Percentiles rank a stretch among this genome's conserved stretches.
phyloP scores from a whole-genome alignment of 2,113 vertebrate genomes.

The Cettia cetti region DNA sequence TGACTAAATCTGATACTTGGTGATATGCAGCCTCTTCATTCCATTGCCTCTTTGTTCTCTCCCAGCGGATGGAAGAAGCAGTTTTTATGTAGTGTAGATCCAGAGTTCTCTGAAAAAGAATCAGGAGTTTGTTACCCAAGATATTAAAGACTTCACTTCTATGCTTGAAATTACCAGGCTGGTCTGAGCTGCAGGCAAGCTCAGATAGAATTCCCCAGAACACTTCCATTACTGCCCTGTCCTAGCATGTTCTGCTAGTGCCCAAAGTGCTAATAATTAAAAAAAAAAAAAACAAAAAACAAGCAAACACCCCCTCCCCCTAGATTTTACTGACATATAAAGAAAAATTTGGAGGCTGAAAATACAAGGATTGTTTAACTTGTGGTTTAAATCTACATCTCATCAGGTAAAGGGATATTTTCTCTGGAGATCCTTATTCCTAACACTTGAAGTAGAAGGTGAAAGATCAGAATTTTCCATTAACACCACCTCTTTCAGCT shows the following conservation, averaged over 20 bases:
- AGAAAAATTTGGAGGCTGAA: not conserved
- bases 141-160: not conserved
- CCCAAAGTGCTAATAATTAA: not conserved
- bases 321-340: not conserved
- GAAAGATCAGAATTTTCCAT: not conserved
- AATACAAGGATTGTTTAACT: not conserved
- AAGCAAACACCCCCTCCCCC: too few species aligned
- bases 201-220: not conserved
- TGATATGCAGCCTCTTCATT: not conserved
- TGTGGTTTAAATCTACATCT: not conserved
- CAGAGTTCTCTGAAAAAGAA: not conserved
- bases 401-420: not conserved
- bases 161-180: not conserved
- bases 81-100: not conserved
- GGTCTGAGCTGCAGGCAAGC: not conserved
- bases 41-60: not conserved
- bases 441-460: not conserved
- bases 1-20: not conserved
- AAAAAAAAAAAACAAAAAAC: not conserved
- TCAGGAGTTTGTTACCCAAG: not conserved
- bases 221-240: not conserved
- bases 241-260: not conserved
- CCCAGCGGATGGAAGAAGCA: not conserved
- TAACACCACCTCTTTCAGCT: not conserved
- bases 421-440: not conserved